Evolutionary conservation across 1,140 invertebrate genomes (phyloP), one percentile per base, ranked within the genome.

Genomic region (Drosophila miranda): DNA sequence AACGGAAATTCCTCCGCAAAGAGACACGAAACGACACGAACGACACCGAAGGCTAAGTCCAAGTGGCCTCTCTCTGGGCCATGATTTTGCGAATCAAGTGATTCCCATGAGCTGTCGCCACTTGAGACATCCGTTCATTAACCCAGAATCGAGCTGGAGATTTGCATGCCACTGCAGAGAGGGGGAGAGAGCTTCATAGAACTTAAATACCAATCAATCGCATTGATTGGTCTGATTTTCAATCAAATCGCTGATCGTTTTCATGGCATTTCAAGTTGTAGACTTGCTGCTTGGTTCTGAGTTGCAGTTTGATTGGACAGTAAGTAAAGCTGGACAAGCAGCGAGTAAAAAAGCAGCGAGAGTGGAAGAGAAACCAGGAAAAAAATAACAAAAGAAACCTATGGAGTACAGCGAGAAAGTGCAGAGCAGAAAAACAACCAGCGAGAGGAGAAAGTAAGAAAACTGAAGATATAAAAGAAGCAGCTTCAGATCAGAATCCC

Each of bases 41-140:
- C 53, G 34, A 21, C 11, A 41, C 11, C 55, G 21, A 46, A 48
- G 54, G 57, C 53, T 55, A 52, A 59, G 44, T 58, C 53, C 66
- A 76, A 52, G 44, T 61, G 71, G 13, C 67, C 34, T 38, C 11
- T 38, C 34, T 38, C 34, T 38, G 11, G 56, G 60, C 21, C 61
- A 80, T 67, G 58, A 80, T 62, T 54, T 60, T 48, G 57, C 77
- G 55, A 2, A 60, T 54, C 48, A 34, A 42, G 6, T 16, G 45
- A 41, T 76, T 76, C 62, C 62, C 62, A 73, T 81, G 73, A 43
- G 38, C 63, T 28, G 51, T 41, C 34, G 43, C n/a, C 63, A 63
- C 59, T 70, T 48, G 64, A 75, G 67, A 68, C 73, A 81, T 81
- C 78, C 78, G 78, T 69, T 81, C 78, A 77, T 78, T 75, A 83